phyloP scores from a whole-genome alignment of 2,888 invertebrate genomes.

The Amphimallon solstitiale region DNA sequence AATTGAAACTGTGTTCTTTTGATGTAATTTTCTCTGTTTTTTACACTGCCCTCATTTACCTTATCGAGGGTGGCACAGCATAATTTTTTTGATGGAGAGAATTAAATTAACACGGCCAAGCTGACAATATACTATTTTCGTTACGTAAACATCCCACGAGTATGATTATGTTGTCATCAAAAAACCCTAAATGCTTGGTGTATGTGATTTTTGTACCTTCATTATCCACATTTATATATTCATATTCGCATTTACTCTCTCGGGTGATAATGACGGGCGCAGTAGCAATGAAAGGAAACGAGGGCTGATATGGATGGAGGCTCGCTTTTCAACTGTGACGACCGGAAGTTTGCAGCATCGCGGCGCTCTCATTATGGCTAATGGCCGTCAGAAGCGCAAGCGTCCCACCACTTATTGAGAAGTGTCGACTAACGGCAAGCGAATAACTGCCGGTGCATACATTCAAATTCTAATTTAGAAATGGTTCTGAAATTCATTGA shows the following conservation, averaged over 20 bases:
- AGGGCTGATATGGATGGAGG: conserved; percentile 53
- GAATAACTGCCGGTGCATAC: conserved; percentile 23
- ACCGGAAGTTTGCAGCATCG: conserved; percentile 54
- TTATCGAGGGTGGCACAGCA: conserved; percentile 20
- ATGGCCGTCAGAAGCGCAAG: conserved; percentile 48
- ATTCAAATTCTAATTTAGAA: conserved; percentile 34
- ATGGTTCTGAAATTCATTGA: conserved; percentile 20
- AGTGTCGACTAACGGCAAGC: conserved; percentile 41
- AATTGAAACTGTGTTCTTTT: neutral
- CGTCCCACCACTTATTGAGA: conserved; percentile 46
- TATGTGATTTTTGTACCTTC: conserved; percentile 38
- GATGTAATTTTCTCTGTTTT: conserved; percentile 7
- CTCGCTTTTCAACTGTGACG: conserved; percentile 55
- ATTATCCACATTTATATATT: conserved; percentile 38
- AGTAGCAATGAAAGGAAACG: conserved; percentile 53
- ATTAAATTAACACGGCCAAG: conserved; percentile 36
- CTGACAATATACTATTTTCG: conserved; percentile 12
- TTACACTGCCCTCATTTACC: conserved; percentile 20
- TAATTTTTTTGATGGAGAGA: conserved; percentile 20
- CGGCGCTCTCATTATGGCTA: conserved; percentile 53
- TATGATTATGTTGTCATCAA: conserved; percentile 36
- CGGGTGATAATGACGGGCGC: conserved; percentile 48
- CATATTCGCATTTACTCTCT: conserved; percentile 32
- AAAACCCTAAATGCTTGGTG: conserved; percentile 33
- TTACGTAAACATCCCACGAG: neutral